phyloP scores from a whole-genome alignment of 1,140 invertebrate genomes.

The Delia radicum region DNA sequence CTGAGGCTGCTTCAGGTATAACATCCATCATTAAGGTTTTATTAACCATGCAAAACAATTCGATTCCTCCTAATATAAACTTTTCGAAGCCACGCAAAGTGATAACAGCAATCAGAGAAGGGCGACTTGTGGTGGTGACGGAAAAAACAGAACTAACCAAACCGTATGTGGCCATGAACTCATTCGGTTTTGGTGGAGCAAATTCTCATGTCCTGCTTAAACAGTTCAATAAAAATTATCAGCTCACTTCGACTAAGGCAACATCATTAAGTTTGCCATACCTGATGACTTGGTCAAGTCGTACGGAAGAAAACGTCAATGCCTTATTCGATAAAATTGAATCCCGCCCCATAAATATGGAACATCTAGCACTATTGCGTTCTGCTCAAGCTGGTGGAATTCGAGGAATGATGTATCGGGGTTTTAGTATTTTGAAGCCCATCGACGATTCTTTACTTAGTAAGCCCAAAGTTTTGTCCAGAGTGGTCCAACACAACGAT shows the following conservation, averaged over 20 bases:
- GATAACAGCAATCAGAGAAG: constrained; percentile 71
- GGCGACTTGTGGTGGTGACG: constrained; percentile 69
- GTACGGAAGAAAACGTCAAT: constrained; percentile 67
- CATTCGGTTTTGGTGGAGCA: constrained; percentile 78
- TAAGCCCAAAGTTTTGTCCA: constrained; percentile 36
- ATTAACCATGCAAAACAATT: constrained; percentile 71
- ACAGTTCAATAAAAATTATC: constrained; percentile 61
- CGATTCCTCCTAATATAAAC: constrained; percentile 80
- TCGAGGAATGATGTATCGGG: constrained; percentile 60
- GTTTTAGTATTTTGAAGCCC: constrained; percentile 60
- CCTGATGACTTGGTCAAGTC: constrained; percentile 42
- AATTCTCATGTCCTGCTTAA: constrained; percentile 77
- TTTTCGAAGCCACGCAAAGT: constrained; percentile 70
- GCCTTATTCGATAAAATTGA: constrained; percentile 67
- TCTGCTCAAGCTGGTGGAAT: constrained; percentile 60
- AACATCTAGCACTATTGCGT: constrained; percentile 61
- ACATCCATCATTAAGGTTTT: constrained; percentile 80
- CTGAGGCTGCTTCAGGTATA: constrained; percentile 85
- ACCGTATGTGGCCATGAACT: constrained; percentile 70
- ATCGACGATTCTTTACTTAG: constrained; percentile 33
- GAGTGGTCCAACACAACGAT: constrained; percentile 62
- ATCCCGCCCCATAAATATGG: constrained; percentile 61
- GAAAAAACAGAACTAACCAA: constrained; percentile 66
- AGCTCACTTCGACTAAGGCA: no score
- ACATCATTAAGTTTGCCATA: constrained; percentile 60